Percentiles rank a stretch among this genome's conserved stretches.
Evolutionary conservation across 2,888 invertebrate species (phyloP).

Genomic region (Synanthedon myopaeformis): DNA sequence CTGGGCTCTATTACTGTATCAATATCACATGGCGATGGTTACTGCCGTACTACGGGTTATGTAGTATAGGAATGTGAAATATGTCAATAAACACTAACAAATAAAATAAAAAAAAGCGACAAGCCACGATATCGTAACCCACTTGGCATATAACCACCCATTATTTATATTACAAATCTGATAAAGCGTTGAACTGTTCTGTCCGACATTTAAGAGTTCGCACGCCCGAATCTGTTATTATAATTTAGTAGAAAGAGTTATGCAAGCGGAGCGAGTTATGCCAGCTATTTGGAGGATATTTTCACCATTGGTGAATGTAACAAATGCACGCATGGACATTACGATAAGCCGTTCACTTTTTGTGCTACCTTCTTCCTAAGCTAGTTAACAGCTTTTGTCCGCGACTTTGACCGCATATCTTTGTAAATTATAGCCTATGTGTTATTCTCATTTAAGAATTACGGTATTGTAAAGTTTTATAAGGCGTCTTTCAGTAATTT

Average conservation of each 20-base stretch:
- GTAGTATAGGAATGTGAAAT: too few species aligned
- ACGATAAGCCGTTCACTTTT: slow-evolving; percentile 40
- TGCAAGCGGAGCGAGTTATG: slow-evolving; percentile 23
- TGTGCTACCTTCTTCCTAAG: too few species aligned
- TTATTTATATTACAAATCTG: slow-evolving; percentile 25
- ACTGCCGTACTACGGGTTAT: too few species aligned
- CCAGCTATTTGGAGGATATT: slow-evolving; percentile 12
- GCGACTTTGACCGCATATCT: neutral
- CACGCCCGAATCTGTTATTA: slow-evolving; percentile 19
- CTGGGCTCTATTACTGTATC: too few species aligned
- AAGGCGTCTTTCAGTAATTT: too few species aligned
- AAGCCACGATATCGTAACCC: neutral
- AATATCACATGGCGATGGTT: too few species aligned
- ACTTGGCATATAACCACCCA: slow-evolving; percentile 3
- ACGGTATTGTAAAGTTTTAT: too few species aligned
- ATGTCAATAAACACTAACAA: too few species aligned
- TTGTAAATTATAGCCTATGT: too few species aligned
- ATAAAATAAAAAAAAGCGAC: too few species aligned
- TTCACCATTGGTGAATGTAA: slow-evolving; percentile 29
- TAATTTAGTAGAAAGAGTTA: slow-evolving; percentile 17
- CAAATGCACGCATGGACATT: slow-evolving; percentile 48
- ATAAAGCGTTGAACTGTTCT: slow-evolving; percentile 14
- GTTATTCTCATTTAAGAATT: too few species aligned
- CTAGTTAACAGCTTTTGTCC: slow-evolving; percentile 8
- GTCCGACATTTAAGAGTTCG: slow-evolving; percentile 26